Evolutionary conservation across 1,140 invertebrate genomes (phyloP), one percentile per base, ranked within the genome.

Genomic region (Pseudomyrmex cubaensis): DNA sequence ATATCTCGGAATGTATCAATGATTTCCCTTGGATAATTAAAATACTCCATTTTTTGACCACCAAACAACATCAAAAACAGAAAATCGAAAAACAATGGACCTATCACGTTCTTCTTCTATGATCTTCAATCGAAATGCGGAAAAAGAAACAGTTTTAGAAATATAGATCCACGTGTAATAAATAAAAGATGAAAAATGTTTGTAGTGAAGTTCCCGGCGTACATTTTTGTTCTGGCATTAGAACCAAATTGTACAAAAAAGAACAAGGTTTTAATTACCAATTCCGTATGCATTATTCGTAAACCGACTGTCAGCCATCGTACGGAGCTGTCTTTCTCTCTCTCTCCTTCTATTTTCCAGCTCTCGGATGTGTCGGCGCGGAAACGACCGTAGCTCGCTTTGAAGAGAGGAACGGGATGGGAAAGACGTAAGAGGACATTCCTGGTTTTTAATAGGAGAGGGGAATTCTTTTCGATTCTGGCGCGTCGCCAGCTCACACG

Each of bases 381-480:
- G 56, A 82, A 80, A 85, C 76, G 77, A 64, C n/a, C 17, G 35
- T 69, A 22, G 20, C 8, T 75, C 48, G 17, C 70, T 63, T 63
- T 82, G 50, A 67, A 66, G 48, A 13, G 10, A 62, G 67, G 17
- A 70, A 35, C 66, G 46, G n/a, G n/a, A 67, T 50, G 13, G 73
- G 46, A 70, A 82, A 86, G 85, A 89, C 73, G 69, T 85, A 87
- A 89, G 86, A 90, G 87, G 78, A 88, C 85, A 87, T 90, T 88
- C 56, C 64, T 50, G 72, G 85, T 91, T 92, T 91, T 90, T 88
- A 92, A 91, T 88, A 86, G 80, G 82, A 85, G 67, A 69, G 46
- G 76, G 72, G 83, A 84, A 91, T 91, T 90, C 88, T 88, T 89
- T 85, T 70, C 82, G 74, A 90, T 87, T 63, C 63, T 92, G 91